phyloP scores from a whole-genome alignment of 1,140 invertebrate species.

The Drosophila repleta region DNA sequence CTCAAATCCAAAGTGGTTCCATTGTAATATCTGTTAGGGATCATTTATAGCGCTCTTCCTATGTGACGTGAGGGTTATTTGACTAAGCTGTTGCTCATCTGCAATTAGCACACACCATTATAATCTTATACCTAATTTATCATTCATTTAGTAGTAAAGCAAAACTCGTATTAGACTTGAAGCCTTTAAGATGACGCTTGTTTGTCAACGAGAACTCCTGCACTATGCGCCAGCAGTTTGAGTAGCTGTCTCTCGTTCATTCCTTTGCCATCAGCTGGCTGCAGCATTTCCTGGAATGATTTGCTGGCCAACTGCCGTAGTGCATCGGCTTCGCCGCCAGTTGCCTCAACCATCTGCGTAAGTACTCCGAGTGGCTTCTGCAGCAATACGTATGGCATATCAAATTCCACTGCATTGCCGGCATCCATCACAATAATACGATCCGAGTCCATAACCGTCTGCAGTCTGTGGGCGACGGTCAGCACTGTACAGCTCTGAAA shows the following conservation, averaged over 20 bases:
- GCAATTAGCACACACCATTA: conserved; percentile 7
- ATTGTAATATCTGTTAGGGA: not conserved
- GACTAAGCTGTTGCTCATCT: not conserved
- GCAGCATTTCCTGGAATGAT: conserved; percentile 42
- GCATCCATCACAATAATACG: conserved; percentile 87
- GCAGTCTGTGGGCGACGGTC: conserved; percentile 90
- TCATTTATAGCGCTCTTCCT: not conserved
- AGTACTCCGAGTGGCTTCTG: conserved; percentile 80
- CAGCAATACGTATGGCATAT: conserved; percentile 87
- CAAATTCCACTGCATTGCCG: conserved; percentile 87
- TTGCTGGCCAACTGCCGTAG: conserved; percentile 73
- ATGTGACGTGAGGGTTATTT: not conserved
- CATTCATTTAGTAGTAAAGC: conserved; percentile 3
- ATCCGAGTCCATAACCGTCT: conserved; percentile 93
- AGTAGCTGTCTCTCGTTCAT: conserved; percentile 18
- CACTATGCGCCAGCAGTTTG: conserved; percentile 23
- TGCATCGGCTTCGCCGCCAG: conserved; percentile 59
- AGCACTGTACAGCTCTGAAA: conserved; percentile 88
- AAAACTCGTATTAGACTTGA: not conserved
- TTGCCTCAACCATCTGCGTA: conserved; percentile 35
- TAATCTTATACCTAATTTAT: conserved; percentile 10
- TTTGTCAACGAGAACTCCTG: conserved; percentile 28
- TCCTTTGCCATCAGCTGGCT: not conserved
- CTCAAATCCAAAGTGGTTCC: not conserved
- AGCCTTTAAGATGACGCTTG: conserved; percentile 1